phyloP scores from a whole-genome alignment of 1,140 invertebrate genomes.

The Temnothorax curvispinosus region DNA sequence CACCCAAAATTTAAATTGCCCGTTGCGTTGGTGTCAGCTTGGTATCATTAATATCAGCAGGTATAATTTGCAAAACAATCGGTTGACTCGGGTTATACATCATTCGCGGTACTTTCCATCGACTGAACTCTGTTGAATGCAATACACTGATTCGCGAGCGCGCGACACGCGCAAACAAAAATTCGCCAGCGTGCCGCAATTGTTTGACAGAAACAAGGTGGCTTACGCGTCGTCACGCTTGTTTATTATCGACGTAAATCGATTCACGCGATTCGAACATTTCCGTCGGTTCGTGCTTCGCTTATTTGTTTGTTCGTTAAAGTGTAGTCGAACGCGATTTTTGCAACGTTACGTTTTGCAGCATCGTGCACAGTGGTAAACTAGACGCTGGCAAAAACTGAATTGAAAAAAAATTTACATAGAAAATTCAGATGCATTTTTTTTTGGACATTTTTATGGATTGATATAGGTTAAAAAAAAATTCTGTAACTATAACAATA shows the following conservation, averaged over 20 bases:
- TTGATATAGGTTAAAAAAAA: not conserved
- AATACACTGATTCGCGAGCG: conserved; percentile 35
- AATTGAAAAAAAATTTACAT: not conserved
- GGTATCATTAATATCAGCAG: conserved; percentile 35
- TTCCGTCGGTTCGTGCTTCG: not conserved
- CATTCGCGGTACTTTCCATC: not conserved
- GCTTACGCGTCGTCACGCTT: conserved; percentile 34
- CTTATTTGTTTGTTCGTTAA: conserved; percentile 61
- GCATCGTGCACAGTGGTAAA: not conserved
- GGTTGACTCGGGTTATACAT: not conserved
- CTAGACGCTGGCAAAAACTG: not conserved
- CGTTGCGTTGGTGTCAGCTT: not conserved
- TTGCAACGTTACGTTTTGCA: not conserved
- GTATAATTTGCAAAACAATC: conserved; percentile 68
- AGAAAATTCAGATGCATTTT: not conserved
- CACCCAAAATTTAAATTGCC: conserved; percentile 1
- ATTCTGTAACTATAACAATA: not conserved
- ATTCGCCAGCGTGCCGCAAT: conserved; percentile 45
- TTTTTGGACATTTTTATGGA: not conserved
- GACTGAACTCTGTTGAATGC: conserved; percentile 23
- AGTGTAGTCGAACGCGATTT: conserved; percentile 28
- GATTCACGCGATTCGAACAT: conserved; percentile 26
- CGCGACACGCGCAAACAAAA: conserved; percentile 61
- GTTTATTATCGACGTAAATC: conserved; percentile 54
- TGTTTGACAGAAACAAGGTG: conserved; percentile 64